These are phyloP conservation scores for Erinaceus europaeus DNA, from an alignment of 2,113 vertebrate species.

Conservation along the genomic window DNA sequence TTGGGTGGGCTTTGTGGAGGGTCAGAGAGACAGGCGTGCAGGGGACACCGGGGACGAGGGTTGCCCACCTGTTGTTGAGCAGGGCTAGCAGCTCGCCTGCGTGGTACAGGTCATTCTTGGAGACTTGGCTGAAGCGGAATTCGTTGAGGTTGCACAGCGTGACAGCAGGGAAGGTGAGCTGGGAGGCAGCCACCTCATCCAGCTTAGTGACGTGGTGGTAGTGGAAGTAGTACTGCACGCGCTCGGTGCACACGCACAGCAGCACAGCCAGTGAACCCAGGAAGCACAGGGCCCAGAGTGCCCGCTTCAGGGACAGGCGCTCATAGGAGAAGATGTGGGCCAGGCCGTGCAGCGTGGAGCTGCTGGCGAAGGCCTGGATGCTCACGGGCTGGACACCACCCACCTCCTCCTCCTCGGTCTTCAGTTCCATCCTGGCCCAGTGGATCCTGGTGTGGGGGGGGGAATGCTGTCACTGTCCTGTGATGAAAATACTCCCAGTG, in stretches of 20 bases:
- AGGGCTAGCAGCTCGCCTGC: constrained; percentile 96
- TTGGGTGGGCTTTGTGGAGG: background rate
- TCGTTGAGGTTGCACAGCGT: constrained; percentile 99
- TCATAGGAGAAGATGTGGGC: constrained; percentile 99
- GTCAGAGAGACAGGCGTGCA: background rate
- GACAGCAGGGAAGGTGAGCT: constrained; percentile 93
- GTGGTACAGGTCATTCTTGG: constrained; percentile 98
- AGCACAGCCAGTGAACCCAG: constrained; percentile 92
- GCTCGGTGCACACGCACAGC: constrained; percentile 93
- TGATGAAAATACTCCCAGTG: background rate
- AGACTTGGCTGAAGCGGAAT: constrained; percentile 96
- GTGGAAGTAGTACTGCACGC: constrained; percentile 96
- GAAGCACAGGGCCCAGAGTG: constrained; percentile 95
- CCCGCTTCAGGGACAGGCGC: constrained; percentile 92
- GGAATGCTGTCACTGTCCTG: constrained; percentile 65
- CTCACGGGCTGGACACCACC: constrained; percentile 90
- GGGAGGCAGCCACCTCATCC: constrained; percentile 92
- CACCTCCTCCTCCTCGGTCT: constrained; percentile 92
- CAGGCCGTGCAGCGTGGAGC: constrained; percentile 97
- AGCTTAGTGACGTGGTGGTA: constrained; percentile 99
- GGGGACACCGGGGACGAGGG: background rate
- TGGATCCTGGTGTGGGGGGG: background rate
- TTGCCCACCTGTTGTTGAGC: constrained; percentile 95
- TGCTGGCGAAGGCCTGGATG: constrained; percentile 96
- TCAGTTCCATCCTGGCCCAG: constrained; percentile 92